Base-by-base conservation (phyloP, 2,888 invertebrate species). In the Invenusta paracnida region DNA sequence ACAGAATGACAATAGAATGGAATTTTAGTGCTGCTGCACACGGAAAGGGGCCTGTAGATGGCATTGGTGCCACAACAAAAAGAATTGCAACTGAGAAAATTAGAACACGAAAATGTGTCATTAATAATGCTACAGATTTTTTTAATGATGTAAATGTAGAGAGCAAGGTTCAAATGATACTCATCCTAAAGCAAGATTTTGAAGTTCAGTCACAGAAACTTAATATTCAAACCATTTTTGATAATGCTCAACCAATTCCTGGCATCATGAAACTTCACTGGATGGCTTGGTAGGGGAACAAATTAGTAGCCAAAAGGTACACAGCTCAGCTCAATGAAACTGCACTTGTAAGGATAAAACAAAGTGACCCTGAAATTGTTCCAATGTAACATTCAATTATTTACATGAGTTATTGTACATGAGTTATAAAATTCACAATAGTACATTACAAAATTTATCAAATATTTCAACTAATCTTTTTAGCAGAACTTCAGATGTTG, bases 31-130 rank as follows among this genome's bases (percentile, higher is more conserved):
- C 30, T 28, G 85, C 81, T 29, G 27, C 29, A 29, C 86, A 86
- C 31, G 85, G 86, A n/a, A 86, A 86, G 66, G 86, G 86, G 23
- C 85, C 85, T 67, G 84, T 85, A 28, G 86, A 86, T 86, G 86
- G 85, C 23, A 48, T 86, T 25, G 85, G 85, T 81, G 86, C 86
- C 23, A 27, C 85, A 86, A 79, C 30, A 29, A 86, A 86, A 86
- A 48, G 86, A 29, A 29, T 79, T 85, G 85, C 85, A 23, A 31
- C 48, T 28, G 29, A n/a, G 28, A 29, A 23, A 30, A 85, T 86
- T 27, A 86, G 28, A 67, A 27, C 29, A 30, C 29, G 86, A 31
- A 67, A 86, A 28, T 48, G 29, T 28, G 28, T 86, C 23, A 85
- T 86, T 25, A 86, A 86, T 31, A 30, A 73, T 29, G 86, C 86